These are phyloP conservation scores for Atlantisia rogersi DNA, from an alignment of 2,113 vertebrate genomes.

Conservation along the genomic window DNA sequence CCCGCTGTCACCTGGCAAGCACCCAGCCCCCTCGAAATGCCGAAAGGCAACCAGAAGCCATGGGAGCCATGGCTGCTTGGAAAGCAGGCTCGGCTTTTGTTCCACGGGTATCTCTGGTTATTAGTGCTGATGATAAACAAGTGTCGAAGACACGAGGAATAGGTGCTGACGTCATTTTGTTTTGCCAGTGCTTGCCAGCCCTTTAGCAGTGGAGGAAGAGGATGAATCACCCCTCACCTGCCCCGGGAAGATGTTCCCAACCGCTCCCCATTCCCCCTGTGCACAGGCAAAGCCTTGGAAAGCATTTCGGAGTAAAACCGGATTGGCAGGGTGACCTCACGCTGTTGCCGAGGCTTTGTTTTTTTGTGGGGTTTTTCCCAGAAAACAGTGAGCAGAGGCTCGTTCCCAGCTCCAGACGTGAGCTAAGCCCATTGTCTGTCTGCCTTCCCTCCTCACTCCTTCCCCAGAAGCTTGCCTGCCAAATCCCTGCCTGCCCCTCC, in stretches of 20 bases:
- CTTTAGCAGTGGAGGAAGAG: conserved; percentile 34
- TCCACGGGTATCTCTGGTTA: not conserved
- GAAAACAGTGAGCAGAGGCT: not conserved
- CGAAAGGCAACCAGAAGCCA: not conserved
- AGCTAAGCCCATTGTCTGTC: not conserved
- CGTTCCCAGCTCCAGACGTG: not conserved
- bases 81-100: not conserved
- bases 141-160: not conserved
- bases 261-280: not conserved
- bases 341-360: not conserved
- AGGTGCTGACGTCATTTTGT: conserved; percentile 34
- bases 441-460: not conserved
- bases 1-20: not conserved
- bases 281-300: conserved; percentile 7
- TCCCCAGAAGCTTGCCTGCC: not conserved
- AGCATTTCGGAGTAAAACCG: not conserved
- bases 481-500: not conserved
- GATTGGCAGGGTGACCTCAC: not conserved
- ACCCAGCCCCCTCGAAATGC: fast-evolving
- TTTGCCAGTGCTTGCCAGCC: conserved; percentile 25
- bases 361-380: not conserved
- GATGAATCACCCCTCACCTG: conserved; percentile 9
- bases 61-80: not conserved
- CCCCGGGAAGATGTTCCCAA: conserved; percentile 6
- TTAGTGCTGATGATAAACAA: conserved; percentile 41